These are phyloP conservation scores for Reticulitermes speratus DNA, from an alignment of 1,140 invertebrate species.

Conservation along the genomic window DNA sequence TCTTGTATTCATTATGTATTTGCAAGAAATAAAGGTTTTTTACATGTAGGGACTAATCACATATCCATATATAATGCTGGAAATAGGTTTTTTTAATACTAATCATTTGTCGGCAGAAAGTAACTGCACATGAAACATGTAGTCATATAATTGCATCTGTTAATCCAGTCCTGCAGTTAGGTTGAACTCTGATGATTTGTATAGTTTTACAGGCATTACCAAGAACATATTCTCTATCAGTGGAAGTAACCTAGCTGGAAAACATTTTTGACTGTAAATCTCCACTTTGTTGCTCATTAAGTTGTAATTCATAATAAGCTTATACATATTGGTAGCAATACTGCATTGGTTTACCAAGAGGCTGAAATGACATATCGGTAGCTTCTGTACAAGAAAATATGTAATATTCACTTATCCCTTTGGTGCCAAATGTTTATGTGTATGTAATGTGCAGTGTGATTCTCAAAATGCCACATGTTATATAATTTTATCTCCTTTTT, in stretches of 20 bases:
- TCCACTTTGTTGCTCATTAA: neutral
- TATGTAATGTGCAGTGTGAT: too few relatives aligned
- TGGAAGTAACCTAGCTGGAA: neutral
- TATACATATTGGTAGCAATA: neutral
- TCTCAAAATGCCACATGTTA: too few relatives aligned
- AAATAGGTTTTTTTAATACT: too few relatives aligned
- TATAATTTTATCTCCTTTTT: too few relatives aligned
- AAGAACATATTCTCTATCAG: neutral
- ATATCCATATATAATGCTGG: too few relatives aligned
- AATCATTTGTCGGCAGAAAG: too few relatives aligned
- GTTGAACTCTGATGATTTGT: neutral
- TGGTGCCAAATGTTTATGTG: too few relatives aligned
- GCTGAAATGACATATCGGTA: neutral
- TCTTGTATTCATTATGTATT: too few relatives aligned
- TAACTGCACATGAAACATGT: neutral
- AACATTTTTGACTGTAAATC: neutral
- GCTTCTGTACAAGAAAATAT: neutral
- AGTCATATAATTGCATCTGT: neutral
- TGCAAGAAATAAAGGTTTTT: too few relatives aligned
- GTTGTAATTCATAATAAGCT: neutral
- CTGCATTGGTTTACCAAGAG: neutral
- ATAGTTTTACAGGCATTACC: neutral
- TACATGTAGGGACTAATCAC: too few relatives aligned
- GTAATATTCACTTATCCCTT: too few relatives aligned
- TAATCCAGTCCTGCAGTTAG: neutral